Percentiles rank a stretch among this genome's conserved stretches.
Conservation (phyloP, 2,113 vertebrate genomes). For the Pagrus major region DNA sequence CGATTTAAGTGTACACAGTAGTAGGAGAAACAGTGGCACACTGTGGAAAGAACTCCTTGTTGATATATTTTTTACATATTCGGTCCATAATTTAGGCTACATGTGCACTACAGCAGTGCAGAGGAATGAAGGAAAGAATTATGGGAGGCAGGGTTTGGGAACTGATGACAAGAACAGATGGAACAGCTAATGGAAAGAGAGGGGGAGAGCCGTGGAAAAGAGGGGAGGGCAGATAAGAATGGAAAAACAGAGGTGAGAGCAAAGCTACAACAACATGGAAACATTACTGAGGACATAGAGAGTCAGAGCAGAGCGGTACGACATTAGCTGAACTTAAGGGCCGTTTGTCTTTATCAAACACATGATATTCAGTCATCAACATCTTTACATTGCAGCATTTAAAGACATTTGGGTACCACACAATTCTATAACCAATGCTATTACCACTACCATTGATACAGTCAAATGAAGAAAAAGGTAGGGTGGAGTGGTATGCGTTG, state of each 20-base stretch:
- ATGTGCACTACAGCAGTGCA: background rate
- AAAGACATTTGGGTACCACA: background rate
- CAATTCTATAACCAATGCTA: background rate
- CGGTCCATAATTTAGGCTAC: too few relatives aligned
- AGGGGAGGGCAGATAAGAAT: conserved; percentile 20
- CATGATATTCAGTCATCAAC: background rate
- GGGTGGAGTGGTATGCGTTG: background rate
- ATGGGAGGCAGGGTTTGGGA: background rate
- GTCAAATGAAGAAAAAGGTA: too few relatives aligned
- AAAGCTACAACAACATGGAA: background rate
- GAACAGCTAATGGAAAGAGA: conserved; percentile 22
- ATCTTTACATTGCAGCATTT: background rate
- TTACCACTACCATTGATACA: background rate
- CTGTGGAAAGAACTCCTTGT: background rate
- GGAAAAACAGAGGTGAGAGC: conserved; percentile 16
- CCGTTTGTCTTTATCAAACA: too few relatives aligned
- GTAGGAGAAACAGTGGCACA: background rate
- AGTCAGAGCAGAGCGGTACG: background rate
- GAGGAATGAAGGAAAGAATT: background rate
- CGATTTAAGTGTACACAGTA: too few relatives aligned
- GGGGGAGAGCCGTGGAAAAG: background rate
- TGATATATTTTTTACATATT: background rate
- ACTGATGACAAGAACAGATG: background rate
- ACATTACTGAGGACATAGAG: background rate
- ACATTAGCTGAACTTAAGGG: background rate